Conservation (phyloP, 1,140 invertebrate species). For the Xylocopa sonorina region DNA sequence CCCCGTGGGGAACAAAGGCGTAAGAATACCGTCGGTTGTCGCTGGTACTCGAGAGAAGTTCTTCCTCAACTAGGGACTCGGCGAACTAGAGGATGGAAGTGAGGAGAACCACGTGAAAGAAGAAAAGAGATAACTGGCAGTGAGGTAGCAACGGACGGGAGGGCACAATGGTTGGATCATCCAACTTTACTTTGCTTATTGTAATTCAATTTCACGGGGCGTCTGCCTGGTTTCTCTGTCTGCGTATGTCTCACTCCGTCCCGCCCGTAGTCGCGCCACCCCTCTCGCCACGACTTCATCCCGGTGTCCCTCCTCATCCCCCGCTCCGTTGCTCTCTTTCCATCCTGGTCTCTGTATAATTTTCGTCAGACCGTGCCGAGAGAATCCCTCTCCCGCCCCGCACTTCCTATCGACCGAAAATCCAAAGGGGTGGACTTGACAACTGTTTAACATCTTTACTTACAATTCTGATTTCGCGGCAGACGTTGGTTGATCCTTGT, state of each 20-base stretch:
- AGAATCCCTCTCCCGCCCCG: too few species aligned
- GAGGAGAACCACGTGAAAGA: conserved; percentile 54
- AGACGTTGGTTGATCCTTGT: conserved; percentile 38
- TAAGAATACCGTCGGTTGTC: conserved; percentile 74
- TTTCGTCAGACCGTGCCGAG: conserved; percentile 52
- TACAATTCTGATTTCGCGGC: conserved; percentile 60
- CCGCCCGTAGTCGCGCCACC: conserved; percentile 13
- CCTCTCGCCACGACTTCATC: not conserved
- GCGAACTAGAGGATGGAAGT: conserved; percentile 8
- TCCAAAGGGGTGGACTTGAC: conserved; percentile 74
- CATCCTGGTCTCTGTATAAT: conserved; percentile 19
- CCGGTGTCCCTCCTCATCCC: not conserved
- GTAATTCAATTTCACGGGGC: conserved; percentile 80
- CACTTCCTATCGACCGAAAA: conserved; percentile 66
- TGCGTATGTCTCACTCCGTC: conserved; percentile 16
- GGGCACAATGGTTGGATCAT: conserved; percentile 77
- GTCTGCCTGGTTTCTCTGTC: conserved; percentile 64
- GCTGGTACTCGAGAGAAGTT: conserved; percentile 73
- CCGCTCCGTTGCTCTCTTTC: conserved; percentile 24
- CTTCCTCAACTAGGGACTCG: conserved; percentile 61
- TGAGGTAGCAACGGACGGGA: conserved; percentile 69
- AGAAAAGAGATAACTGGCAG: conserved; percentile 69
- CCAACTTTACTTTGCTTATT: conserved; percentile 80
- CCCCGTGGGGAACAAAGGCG: conserved; percentile 75
- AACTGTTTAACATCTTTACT: conserved; percentile 76